Percentiles rank a stretch among this genome's conserved stretches.
Conservation (phyloP, 2,888 invertebrate genomes). For the Ceraclea dissimilis region DNA sequence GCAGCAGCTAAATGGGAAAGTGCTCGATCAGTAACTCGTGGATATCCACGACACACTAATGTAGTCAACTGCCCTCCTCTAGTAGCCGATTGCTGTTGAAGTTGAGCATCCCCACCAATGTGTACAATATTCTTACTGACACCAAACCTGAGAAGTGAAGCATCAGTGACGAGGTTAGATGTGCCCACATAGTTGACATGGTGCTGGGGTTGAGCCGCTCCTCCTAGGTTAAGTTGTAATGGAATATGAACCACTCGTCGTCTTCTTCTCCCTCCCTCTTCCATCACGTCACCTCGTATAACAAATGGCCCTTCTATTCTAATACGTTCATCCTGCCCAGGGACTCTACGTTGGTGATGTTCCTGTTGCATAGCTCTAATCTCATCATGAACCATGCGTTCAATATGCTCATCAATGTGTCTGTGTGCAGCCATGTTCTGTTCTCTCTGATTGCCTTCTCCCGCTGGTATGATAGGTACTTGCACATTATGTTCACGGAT, state of each 20-base stretch:
- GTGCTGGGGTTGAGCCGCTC: background rate
- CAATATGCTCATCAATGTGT: background rate
- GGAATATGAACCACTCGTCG: background rate
- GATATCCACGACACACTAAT: slow-evolving; percentile 51
- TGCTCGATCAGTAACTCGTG: slow-evolving; percentile 54
- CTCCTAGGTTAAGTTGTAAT: slow-evolving; percentile 1
- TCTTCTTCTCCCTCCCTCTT: slow-evolving; percentile 1
- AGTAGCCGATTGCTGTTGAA: background rate
- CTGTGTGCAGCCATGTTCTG: background rate
- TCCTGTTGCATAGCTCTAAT: background rate
- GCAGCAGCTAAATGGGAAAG: slow-evolving; percentile 53
- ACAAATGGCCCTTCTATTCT: background rate
- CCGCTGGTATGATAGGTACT: background rate
- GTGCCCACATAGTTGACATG: slow-evolving; percentile 27
- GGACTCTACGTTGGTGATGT: background rate
- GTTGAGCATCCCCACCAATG: slow-evolving; percentile 29
- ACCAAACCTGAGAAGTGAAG: slow-evolving; percentile 36
- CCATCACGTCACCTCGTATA: background rate
- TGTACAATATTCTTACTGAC: slow-evolving; percentile 34
- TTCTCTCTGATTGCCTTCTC: background rate
- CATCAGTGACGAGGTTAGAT: slow-evolving; percentile 34
- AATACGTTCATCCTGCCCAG: background rate
- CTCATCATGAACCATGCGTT: background rate
- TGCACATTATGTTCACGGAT: background rate
- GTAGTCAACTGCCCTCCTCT: slow-evolving; percentile 30